phyloP scores from a whole-genome alignment of 2,888 invertebrate species.

The Hirtodrosophila duncani region DNA sequence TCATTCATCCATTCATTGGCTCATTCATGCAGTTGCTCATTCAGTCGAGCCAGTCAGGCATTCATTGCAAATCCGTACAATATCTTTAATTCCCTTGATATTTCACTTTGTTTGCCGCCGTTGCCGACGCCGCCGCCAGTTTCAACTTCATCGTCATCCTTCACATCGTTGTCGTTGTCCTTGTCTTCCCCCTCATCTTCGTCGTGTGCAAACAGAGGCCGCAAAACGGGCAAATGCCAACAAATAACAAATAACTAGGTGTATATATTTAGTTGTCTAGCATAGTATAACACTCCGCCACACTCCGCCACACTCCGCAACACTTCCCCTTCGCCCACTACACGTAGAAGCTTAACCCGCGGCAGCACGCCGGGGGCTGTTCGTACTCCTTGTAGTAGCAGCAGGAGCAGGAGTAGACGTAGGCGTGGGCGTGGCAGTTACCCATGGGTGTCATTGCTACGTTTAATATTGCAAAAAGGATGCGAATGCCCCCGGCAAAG shows the following conservation, averaged over 20 bases:
- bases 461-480: conserved; percentile 72
- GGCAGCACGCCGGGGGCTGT: conserved; percentile 47
- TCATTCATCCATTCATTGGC: conserved; percentile 23
- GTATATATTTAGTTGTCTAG: conserved; percentile 73
- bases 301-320: neutral
- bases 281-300: conserved; percentile 42
- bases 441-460: conserved; percentile 71
- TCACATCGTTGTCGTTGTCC: too few relatives aligned
- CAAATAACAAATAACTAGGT: conserved; percentile 74
- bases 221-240: conserved; percentile 44
- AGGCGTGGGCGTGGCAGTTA: conserved; percentile 50
- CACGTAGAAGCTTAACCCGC: conserved; percentile 64
- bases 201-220: conserved; percentile 45
- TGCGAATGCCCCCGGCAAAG: conserved; percentile 38
- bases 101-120: conserved; percentile 61
- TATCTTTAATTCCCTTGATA: conserved; percentile 73
- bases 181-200: too few relatives aligned
- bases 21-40: conserved; percentile 21
- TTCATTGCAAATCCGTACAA: conserved; percentile 66
- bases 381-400: too few relatives aligned
- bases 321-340: too few relatives aligned
- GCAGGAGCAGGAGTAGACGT: too few relatives aligned
- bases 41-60: conserved; percentile 53
- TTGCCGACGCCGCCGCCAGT: neutral
- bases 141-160: too few relatives aligned